Evolutionary conservation across 1,140 invertebrate genomes (phyloP), one percentile per base, ranked within the genome.

Genomic region (Papilio dardanus): DNA sequence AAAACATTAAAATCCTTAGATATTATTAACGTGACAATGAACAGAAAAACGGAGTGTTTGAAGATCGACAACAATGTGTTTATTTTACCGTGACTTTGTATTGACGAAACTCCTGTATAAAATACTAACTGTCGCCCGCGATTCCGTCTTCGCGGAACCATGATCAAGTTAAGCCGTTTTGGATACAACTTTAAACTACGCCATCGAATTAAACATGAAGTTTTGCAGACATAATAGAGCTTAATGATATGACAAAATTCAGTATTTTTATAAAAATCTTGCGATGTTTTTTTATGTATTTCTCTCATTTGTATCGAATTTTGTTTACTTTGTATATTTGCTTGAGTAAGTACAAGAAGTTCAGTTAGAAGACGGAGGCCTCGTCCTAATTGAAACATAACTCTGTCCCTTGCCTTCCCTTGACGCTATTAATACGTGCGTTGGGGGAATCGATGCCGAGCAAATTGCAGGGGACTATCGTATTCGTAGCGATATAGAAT

Each of bases 361-460:
- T 24, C 21, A 12, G 19, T 28, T 54, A 24, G 21, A 54, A 5
- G 3, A 54, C 10, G 1, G 50, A 54, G 50, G 50, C 50, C 19
- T 21, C n/a, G 42, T 46, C 50, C 21, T 62, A 62, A 62, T 62
- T 62, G 54, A 62, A 62, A 62, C 54, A 28, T 62, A 28, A 62
- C 54, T 62, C 10, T 28, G 54, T 46, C 10, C 54, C 21, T 5
- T 50, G 46, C 16, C 24, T 28, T 62, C 24, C 54, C 24, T 10
- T 14, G 54, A 28, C 21, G 54, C 12, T 62, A 62, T 62, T 62
- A 62, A 28, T 62, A 62, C 54, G 54, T 30, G 54, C 54, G 24
- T 21, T 28, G 24, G 1, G 54, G 24, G 24, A 28, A 62, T 62
- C 54, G 54, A 30, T 62, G 12, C 54, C 21, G 5, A 28, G 54